phyloP scores from a whole-genome alignment of 2,888 invertebrate species.

The Apoda limacodes region DNA sequence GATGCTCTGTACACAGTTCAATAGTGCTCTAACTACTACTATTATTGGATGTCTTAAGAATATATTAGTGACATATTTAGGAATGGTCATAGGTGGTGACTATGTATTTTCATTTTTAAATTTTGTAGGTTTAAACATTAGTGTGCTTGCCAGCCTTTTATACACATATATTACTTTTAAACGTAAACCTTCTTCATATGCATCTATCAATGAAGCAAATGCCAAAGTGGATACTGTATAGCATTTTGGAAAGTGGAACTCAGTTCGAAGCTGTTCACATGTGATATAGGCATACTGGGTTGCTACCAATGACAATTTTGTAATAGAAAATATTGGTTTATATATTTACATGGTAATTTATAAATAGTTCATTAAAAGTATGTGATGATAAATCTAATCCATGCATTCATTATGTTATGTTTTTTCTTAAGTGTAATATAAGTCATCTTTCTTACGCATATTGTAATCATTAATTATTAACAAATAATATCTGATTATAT shows the following conservation, averaged over 20 bases:
- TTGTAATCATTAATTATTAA: no score
- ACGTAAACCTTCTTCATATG: slow-evolving; percentile 60
- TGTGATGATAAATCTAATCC: slow-evolving; percentile 9
- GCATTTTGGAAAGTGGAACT: slow-evolving; percentile 27
- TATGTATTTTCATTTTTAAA: slow-evolving; percentile 95
- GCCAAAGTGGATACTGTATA: slow-evolving; percentile 54
- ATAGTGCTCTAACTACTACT: slow-evolving; percentile 98
- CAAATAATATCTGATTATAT: no score
- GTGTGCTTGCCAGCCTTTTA: slow-evolving; percentile 86
- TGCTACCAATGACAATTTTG: slow-evolving; percentile 48
- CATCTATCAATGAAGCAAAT: slow-evolving; percentile 34
- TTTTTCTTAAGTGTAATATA: no score
- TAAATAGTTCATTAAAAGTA: slow-evolving; percentile 18
- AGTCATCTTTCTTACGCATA: no score
- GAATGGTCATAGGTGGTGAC: slow-evolving; percentile 98
- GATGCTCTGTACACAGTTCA: slow-evolving; percentile 94
- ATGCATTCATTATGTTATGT: slow-evolving; percentile 1
- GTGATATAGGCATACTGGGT: slow-evolving; percentile 33
- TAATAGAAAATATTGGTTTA: no score
- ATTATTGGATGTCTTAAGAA: slow-evolving; percentile 99
- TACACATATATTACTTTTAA: slow-evolving; percentile 91
- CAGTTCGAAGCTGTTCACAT: slow-evolving; percentile 29
- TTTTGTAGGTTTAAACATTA: slow-evolving; percentile 96
- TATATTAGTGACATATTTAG: slow-evolving; percentile 95
- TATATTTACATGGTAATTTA: no score